Percentiles rank a stretch among this genome's conserved stretches.
These are phyloP conservation scores for Planococcus citri DNA, from an alignment of 1,140 invertebrate genomes.

Conservation along the genomic window DNA sequence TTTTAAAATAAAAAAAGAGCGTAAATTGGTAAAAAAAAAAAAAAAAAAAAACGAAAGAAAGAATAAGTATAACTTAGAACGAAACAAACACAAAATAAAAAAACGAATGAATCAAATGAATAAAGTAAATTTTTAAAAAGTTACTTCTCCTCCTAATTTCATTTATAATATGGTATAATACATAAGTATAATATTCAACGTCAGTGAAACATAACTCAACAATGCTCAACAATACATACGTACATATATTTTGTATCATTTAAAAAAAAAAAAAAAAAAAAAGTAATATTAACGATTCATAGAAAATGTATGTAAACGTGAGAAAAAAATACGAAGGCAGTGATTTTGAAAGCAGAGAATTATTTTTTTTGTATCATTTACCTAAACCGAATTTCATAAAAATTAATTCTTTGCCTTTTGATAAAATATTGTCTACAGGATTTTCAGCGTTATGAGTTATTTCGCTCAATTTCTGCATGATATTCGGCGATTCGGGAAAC, in stretches of 20 bases:
- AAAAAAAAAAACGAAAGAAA: no score
- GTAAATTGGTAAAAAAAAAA: no score
- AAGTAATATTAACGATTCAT: background rate
- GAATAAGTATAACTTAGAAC: no score
- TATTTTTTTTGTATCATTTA: slow-evolving; percentile 42
- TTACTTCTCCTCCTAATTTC: no score
- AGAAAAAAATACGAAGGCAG: slow-evolving; percentile 17
- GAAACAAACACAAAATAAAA: no score
- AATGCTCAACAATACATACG: background rate
- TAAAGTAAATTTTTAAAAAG: no score
- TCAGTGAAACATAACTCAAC: no score
- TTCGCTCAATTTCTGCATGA: slow-evolving; percentile 70
- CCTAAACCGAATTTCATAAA: slow-evolving; percentile 83
- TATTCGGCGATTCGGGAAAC: slow-evolving; percentile 41
- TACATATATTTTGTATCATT: no score
- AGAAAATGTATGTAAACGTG: slow-evolving; percentile 13
- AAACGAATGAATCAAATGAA: no score
- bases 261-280: background rate
- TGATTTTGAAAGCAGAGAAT: background rate
- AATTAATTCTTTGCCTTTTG: slow-evolving; percentile 79
- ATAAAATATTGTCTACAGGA: slow-evolving; percentile 46
- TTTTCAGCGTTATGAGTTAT: slow-evolving; percentile 59
- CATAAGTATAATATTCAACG: no score
- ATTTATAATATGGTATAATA: no score
- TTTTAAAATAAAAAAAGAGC: no score